Base-by-base conservation (phyloP, 2,888 invertebrate genomes). In the Neocrepidodera transversa region DNA sequence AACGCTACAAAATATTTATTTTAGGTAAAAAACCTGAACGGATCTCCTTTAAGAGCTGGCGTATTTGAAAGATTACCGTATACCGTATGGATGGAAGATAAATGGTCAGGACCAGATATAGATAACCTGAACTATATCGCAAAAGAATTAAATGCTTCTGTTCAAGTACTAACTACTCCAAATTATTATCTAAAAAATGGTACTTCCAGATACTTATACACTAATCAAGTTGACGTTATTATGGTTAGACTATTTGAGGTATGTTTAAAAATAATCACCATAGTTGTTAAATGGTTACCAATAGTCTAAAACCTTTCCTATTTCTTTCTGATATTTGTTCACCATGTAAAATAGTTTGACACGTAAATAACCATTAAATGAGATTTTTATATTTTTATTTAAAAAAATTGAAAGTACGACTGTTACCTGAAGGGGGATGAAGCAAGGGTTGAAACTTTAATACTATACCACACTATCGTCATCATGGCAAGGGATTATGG, bases 181-280 rank as follows among this genome's bases (percentile, higher is more conserved):
- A 4, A 3, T 23, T 7, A 7, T 1, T 6, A 45, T 18, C 10
- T 13, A 10, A 5, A 4, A 26, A 20, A 26, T 26, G 51, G 17
- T 6, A 13, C 32, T 26, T 17, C 18, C 7, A 0, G 28, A 0
- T 23, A 26, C 30, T 38, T 62, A 20, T n/a, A 50, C n/a, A 18
- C 18, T 3, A 58, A 62, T 28, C 2, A 35, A 4, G 49, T 23
- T 10, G 62, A 62, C 35, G 26, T 58, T 10, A 30, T 57, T 3
- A 55, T 55, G 36, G 38, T 38, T 5, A 20, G 54, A 23, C 16
- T 47, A 6, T 55, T 47, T 30, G 16, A 26, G 38, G 54, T 55
- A 8, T 18, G 30, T 32, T 5, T 8, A 16, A 14, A 2, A 26
- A 18, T n/a, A n/a, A n/a, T n/a, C n/a, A n/a, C n/a, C n/a, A n/a